These are phyloP conservation scores for Antigone vipio DNA, from an alignment of 2,113 vertebrate genomes.

Conservation along the genomic window DNA sequence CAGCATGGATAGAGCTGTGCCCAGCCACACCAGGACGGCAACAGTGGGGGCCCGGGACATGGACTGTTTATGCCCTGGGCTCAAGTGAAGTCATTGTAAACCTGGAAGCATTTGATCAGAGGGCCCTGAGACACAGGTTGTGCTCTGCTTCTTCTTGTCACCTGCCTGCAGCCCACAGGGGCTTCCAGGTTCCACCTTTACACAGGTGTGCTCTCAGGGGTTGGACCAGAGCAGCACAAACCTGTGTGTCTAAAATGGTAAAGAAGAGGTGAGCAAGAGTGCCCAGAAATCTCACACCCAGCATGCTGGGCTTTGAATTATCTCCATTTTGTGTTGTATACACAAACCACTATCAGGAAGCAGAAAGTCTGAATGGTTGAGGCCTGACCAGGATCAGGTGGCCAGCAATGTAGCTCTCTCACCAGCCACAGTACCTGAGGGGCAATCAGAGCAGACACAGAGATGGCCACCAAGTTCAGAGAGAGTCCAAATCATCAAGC, in stretches of 20 bases:
- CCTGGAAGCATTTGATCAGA: neutral
- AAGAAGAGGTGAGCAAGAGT: neutral
- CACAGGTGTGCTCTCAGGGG: neutral
- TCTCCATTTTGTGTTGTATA: neutral
- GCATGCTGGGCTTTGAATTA: neutral
- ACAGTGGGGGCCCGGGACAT: rapidly evolving
- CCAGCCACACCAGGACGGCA: neutral
- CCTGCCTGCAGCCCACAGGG: neutral
- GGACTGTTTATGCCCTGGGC: too few species aligned
- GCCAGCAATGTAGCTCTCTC: neutral
- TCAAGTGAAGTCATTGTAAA: neutral
- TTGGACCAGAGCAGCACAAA: neutral
- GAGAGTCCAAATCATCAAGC: neutral
- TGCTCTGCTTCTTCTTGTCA: neutral
- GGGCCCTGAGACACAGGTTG: too few species aligned
- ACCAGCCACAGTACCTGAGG: neutral
- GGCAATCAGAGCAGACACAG: neutral
- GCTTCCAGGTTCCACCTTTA: neutral
- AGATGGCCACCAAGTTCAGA: neutral
- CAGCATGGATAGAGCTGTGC: neutral
- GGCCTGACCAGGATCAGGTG: neutral
- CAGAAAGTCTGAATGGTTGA: neutral
- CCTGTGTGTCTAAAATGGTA: neutral
- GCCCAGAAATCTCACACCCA: too few species aligned
- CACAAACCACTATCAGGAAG: neutral